phyloP scores from a whole-genome alignment of 1,140 invertebrate species.

The Arion vulgaris region DNA sequence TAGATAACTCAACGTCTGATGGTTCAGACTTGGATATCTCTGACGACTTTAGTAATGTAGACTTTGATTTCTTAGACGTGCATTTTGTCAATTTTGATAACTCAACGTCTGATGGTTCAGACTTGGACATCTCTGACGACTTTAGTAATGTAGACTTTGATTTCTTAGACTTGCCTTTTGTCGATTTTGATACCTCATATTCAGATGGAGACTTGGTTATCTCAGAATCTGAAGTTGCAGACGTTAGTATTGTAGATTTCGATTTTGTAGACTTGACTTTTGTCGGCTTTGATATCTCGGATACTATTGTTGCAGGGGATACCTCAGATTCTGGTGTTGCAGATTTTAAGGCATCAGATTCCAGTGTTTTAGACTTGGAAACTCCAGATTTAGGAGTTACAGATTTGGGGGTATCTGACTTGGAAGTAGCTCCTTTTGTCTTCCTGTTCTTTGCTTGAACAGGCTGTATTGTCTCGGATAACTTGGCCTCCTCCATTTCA shows the following conservation, averaged over 20 bases:
- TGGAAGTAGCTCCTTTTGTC: background rate
- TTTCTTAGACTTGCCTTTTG: background rate
- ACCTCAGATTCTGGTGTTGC: background rate
- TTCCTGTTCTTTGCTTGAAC: background rate
- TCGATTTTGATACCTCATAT: background rate
- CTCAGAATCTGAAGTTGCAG: too few relatives aligned
- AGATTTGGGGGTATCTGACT: background rate
- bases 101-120: background rate
- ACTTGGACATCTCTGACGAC: too few relatives aligned
- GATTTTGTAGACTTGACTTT: background rate
- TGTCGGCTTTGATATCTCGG: background rate
- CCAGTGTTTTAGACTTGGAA: background rate
- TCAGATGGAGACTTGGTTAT: background rate
- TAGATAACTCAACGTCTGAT: too few relatives aligned
- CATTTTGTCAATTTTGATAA: background rate
- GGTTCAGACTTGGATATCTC: too few relatives aligned
- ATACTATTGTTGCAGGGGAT: too few relatives aligned
- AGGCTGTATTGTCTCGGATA: too few relatives aligned
- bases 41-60: background rate
- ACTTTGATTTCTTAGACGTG: background rate
- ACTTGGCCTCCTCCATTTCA: slow-evolving; percentile 7
- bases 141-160: background rate
- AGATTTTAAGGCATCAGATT: background rate
- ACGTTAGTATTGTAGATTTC: too few relatives aligned
- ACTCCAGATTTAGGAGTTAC: background rate